Evolutionary conservation across 2,113 vertebrate species (phyloP), one percentile per base, ranked within the genome.

Genomic region (Pelvicachromis taeniatus): DNA sequence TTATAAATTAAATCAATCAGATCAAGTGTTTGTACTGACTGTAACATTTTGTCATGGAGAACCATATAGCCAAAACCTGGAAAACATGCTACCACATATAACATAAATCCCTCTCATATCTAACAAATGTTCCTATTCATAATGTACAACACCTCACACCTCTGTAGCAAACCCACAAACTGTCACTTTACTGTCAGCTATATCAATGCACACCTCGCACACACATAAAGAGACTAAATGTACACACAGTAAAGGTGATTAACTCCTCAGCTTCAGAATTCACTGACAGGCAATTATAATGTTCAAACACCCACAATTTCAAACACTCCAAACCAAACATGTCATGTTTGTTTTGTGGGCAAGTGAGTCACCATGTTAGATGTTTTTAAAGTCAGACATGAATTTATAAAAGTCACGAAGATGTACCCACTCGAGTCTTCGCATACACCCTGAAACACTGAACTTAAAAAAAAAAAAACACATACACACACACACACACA

Each of bases 231-330:
- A 6, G 26, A 31, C 26, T 75, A 50, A 42, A 54, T 75, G 21
- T 61, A 87, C 68, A 87, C 33, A 70, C 26, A 38, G 29, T 63
- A 6, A 83, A 73, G 10, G 85, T 89, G 85, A 92, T 94, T 91
- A 93, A 90, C 81, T 90, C 70, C 26, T 91, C 87, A 40, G 65
- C 35, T 38, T 70, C 48, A 53, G 4, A 70, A 83, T 77, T 61
- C 11, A 9, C 80, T 88, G 87, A 88, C 90, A 89, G 89, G 56
- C 84, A 90, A 90, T 93, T 85, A 87, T 31, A 77, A 17, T 52
- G 81, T 89, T 93, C 82, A 85, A 94, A 94, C 78, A 90, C 48
- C 86, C 35, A 53, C 85, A 79, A 68, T 80, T 31, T 77, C 42
- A 53, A 55, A 78, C 35, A 82, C 55, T 48, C 52, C 10, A 75